Base-by-base conservation (phyloP, 1,140 invertebrate genomes). In the Tetramorium parvispinum region DNA sequence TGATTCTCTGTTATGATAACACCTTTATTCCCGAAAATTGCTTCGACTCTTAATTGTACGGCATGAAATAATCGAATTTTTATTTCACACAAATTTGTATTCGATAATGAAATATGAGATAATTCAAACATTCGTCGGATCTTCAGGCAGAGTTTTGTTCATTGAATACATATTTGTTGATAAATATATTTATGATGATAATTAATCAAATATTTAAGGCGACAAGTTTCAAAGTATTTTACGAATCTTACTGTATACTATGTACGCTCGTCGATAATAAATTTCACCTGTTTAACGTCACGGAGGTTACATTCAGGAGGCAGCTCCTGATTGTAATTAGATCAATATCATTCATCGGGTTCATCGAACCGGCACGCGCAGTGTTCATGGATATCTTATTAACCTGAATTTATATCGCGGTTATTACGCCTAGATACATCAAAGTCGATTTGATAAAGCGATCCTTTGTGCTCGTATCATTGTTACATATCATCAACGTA, bases 271-370 rank as follows among this genome's bases (percentile, higher is more conserved):
- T 46, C 27, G 40, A 57, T 46, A 5, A 1, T 32, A 43, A 59
- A 18, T 77, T 57, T 55, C 16, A 61, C 3, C 2, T 40, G 40
- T 87, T 46, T 8, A 27, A 16, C 5, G 1, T 16, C 21, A 13
- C 43, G 10, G n/a, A 18, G 7, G 7, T 63, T 27, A 16, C 51
- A 16, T 73, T 61, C 65, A 66, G 27, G 10, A 66, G 27, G 10
- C 7, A 27, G 16, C 21, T 8, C 5, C 55, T 21, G 46, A 2
- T 46, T 53, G 8, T 4, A 21, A 53, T 66, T 61, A 83, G 53
- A 85, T 85, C 49, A 59, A 87, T 85, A 85, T 77, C 40, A 27
- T 85, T 65, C 7, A 10, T 55, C 32, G 8, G 18, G 70, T 76
- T 85, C 59, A 49, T 49, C 43, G 61, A 85, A 87, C 70, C 27